A percentile compares a stretch with the other conserved stretches of the same genome.
phyloP scores from a whole-genome alignment of 2,888 invertebrate species.

The Trachelus tabidus region DNA sequence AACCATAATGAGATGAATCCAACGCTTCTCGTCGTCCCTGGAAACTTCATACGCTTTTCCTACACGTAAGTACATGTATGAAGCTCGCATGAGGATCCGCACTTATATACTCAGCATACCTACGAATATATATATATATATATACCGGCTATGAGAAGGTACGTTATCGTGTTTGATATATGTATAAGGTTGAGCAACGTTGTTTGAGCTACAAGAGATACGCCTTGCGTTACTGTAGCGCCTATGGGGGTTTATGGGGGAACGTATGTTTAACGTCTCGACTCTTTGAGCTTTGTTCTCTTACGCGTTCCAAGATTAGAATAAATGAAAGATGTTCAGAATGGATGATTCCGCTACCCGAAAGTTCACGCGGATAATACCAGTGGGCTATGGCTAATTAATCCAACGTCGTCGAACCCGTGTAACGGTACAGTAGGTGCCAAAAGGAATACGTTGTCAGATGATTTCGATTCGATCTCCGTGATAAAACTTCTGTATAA shows the following conservation, averaged over 20 bases:
- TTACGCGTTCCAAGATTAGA: neutral
- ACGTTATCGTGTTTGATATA: slow-evolving; percentile 29
- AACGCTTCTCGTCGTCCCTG: neutral
- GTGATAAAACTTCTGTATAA: neutral
- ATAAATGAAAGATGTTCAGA: neutral
- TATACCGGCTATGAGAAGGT: slow-evolving; percentile 8
- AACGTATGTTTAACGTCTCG: slow-evolving; percentile 3
- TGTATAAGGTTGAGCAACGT: slow-evolving; percentile 24
- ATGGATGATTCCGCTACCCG: neutral
- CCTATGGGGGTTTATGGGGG: slow-evolving; percentile 13
- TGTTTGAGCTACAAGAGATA: slow-evolving; percentile 20
- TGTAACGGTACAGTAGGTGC: neutral
- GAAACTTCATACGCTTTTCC: neutral
- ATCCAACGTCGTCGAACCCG: neutral
- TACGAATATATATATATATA: slow-evolving; percentile 11
- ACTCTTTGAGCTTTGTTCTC: neutral
- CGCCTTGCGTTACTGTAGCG: slow-evolving; percentile 20
- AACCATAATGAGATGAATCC: neutral
- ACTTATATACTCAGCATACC: neutral
- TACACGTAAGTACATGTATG: neutral
- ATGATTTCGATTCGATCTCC: neutral
- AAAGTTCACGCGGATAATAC: neutral
- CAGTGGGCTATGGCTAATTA: neutral
- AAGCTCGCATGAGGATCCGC: neutral
- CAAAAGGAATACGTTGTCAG: neutral